Evolutionary conservation across 2,113 vertebrate genomes (phyloP), one percentile per base, ranked within the genome.

Genomic region (Hydropotes inermis): DNA sequence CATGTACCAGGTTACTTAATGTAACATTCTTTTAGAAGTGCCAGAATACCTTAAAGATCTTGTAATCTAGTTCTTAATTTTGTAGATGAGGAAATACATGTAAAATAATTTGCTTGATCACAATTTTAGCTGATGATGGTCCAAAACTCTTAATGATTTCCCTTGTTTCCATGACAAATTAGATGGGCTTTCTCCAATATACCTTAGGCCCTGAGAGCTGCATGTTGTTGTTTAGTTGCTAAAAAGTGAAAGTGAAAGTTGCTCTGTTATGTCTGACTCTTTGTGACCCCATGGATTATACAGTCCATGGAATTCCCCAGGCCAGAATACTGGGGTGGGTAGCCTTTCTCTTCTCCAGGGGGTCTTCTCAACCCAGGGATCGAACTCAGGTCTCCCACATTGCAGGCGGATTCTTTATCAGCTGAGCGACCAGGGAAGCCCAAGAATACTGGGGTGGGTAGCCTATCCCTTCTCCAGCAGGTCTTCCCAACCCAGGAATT

Each of bases 11-110:
- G 33, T 70, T 60, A 92, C 19, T 33, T 76, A 82, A 83, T 30
- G 43, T 50, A 70, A 52, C 12, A 83, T 67, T 94, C 78, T 95
- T 97, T 91, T 78, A 89, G 58, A 86, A 95, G 67, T 86, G 10
- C 27, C n/a, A 95, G 54, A 87, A 61, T 58, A 39, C 15, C 3
- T 76, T 95, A 81, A 90, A 90, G 33, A 87, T 60, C 16, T 91
- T 94, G 14, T 92, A 87, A 82, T 55, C n/a, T 87, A 87, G 86
- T 30, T 92, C 15, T 36, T 91, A 91, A 43, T 82, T 95, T 94
- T 94, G 17, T 64, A 84, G 25, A 52, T 95, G 39, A 95, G 36
- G 43, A 83, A 93, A 84, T 28, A 95, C 25, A 79, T 23, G 45
- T 89, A 45, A 92, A 36, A 52, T 95, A 54, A 92, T 86, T 96